Conservation (phyloP, 2,113 vertebrate genomes). For the Charina bottae region DNA sequence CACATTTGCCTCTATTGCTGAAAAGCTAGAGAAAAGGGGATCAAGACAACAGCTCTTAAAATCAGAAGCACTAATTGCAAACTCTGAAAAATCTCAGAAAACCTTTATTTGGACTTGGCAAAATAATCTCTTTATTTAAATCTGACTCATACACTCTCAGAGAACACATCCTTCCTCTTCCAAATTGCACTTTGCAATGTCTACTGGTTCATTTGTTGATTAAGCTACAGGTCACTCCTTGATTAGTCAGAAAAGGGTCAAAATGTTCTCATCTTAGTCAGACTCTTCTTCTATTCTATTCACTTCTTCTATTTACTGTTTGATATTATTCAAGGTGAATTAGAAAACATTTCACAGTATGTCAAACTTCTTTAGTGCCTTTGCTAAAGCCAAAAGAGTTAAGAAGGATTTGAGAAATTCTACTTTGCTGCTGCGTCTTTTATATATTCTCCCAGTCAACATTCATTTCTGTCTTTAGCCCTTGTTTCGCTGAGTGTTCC, state of each 20-base stretch:
- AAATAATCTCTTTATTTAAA: slow-evolving; percentile 31
- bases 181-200: slow-evolving; percentile 38
- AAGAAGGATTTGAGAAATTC: slow-evolving; percentile 16
- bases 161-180: slow-evolving; percentile 10
- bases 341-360: slow-evolving; percentile 6
- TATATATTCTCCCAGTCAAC: not conserved
- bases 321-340: not conserved
- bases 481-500: not conserved
- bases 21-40: not conserved
- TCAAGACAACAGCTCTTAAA: slow-evolving; percentile 11
- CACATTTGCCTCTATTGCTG: not conserved
- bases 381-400: slow-evolving; percentile 12
- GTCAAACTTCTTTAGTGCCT: too few relatives aligned
- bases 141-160: slow-evolving; percentile 10
- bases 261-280: slow-evolving; percentile 13
- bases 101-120: slow-evolving; percentile 5
- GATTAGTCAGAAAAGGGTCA: slow-evolving; percentile 25
- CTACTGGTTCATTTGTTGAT: slow-evolving; percentile 25
- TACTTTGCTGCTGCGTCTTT: not conserved
- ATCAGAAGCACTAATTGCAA: not conserved
- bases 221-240: slow-evolving; percentile 31
- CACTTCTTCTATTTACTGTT: slow-evolving; percentile 32
- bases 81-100: not conserved
- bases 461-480: not conserved
- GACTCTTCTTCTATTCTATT: slow-evolving; percentile 25